Evolutionary conservation across 1,140 invertebrate species (phyloP), one percentile per base, ranked within the genome.

Genomic region (Temnothorax nylanderi): DNA sequence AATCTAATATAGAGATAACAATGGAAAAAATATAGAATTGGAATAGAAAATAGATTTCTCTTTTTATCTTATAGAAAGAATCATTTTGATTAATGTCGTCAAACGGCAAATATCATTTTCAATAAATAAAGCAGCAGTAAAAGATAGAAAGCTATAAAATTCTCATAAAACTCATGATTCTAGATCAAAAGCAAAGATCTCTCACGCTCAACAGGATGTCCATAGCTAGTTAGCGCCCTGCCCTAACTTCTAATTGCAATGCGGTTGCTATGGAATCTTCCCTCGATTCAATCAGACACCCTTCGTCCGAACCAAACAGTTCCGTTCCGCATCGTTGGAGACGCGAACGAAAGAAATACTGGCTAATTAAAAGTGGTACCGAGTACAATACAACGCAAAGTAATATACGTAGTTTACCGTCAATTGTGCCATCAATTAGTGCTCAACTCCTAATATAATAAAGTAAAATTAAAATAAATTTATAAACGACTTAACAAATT

Each of bases 181-280:
- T 94, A 92, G 94, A 94, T 95, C 94, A 94, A 94, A 92, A 91
- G 88, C 93, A 94, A 94, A 91, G 92, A 93, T 91, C 92, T 90
- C 88, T 91, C 75, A 65, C 72, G 37, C 80, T 76, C 78, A 64
- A 88, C 87, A 84, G 87, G 85, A 82, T 91, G 89, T 90, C 90
- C 85, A 87, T 85, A 65, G 76, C 71, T 86, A 88, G 67, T 88
- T 74, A 90, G 58, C 72, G 47, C 71, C 62, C 87, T 87, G 72
- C 85, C 86, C 86, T 89, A 84, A 92, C 86, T 64, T 81, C 75
- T 72, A 72, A 84, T 75, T 74, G 58, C 49, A 16, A 76, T 82
- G 54, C 47, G 64, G 90, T 92, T 93, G 80, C 91, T 80, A 92
- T 91, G 89, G 89, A 88, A 75, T 74, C 74, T 78, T 74, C 77